Percentiles rank a stretch among this genome's conserved stretches.
Evolutionary conservation across 2,113 vertebrate species (phyloP).

Genomic region (Dermatemys mawii): DNA sequence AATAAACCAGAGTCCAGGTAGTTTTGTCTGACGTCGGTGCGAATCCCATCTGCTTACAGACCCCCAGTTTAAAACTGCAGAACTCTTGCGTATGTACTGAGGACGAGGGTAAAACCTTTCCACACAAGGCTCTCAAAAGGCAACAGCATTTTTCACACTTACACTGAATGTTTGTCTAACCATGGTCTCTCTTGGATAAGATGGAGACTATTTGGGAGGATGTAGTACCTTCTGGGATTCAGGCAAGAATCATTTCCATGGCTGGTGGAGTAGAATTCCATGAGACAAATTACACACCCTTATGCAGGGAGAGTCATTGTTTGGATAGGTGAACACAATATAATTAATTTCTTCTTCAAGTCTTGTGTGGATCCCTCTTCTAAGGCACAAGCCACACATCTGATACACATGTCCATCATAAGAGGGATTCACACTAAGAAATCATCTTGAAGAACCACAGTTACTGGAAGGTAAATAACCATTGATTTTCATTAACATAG

Average conservation of each 20-base stretch:
- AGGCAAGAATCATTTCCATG: background rate
- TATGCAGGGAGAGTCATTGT: background rate
- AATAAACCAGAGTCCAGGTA: background rate
- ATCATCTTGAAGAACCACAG: conserved; percentile 59
- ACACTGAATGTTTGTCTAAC: background rate
- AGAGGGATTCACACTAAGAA: conserved; percentile 38
- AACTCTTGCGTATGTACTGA: background rate
- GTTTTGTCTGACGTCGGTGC: background rate
- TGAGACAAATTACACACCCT: conserved; percentile 23
- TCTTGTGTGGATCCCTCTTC: conserved; percentile 29
- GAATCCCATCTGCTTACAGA: background rate
- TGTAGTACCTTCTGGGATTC: background rate
- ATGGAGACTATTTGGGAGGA: background rate
- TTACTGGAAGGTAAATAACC: background rate
- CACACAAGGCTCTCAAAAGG: background rate
- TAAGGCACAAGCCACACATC: background rate
- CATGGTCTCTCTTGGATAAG: accelerated
- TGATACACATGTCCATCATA: background rate
- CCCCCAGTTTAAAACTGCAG: background rate
- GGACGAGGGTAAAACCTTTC: background rate
- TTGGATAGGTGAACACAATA: conserved; percentile 8
- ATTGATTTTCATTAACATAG: conserved; percentile 28
- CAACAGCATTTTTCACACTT: background rate
- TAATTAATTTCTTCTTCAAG: background rate
- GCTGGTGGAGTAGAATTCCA: background rate